Evolutionary conservation across 2,888 invertebrate genomes (phyloP).

Genomic region (Ctena decussata): DNA sequence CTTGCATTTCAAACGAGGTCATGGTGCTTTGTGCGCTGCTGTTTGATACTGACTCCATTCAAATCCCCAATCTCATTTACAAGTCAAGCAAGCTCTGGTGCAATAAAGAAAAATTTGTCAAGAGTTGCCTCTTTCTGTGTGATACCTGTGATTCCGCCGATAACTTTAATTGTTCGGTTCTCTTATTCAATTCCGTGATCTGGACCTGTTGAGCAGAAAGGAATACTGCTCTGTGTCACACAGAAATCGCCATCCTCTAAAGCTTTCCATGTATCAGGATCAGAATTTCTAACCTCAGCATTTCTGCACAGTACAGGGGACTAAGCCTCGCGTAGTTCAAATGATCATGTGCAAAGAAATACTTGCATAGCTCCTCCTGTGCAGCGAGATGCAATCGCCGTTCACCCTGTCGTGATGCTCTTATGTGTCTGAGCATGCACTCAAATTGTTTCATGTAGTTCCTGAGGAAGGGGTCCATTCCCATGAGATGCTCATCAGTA

Average conservation of each 20-base stretch:
- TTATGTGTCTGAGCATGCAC: neutral
- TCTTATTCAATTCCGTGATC: neutral
- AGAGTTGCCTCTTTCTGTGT: neutral
- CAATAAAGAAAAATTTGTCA: conserved; percentile 2
- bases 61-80: neutral
- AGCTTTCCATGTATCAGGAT: neutral
- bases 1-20: neutral
- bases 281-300: neutral
- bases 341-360: conserved; percentile 11
- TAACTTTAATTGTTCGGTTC: conserved; percentile 1
- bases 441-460: conserved; percentile 8
- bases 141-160: neutral
- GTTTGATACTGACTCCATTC: neutral
- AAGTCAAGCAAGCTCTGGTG: neutral
- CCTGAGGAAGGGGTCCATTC: neutral
- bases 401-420: neutral
- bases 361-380: conserved; percentile 5
- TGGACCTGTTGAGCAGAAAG: conserved; percentile 3
- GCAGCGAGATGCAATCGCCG: conserved; percentile 2
- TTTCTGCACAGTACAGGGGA: neutral
- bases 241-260: neutral
- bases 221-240: conserved; percentile 10
- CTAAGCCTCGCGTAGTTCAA: neutral
- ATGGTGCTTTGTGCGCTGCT: neutral
- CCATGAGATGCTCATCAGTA: neutral